Evolutionary conservation across 2,113 vertebrate genomes (phyloP), one percentile per base, ranked within the genome.

Genomic region (Carassius auratus): DNA sequence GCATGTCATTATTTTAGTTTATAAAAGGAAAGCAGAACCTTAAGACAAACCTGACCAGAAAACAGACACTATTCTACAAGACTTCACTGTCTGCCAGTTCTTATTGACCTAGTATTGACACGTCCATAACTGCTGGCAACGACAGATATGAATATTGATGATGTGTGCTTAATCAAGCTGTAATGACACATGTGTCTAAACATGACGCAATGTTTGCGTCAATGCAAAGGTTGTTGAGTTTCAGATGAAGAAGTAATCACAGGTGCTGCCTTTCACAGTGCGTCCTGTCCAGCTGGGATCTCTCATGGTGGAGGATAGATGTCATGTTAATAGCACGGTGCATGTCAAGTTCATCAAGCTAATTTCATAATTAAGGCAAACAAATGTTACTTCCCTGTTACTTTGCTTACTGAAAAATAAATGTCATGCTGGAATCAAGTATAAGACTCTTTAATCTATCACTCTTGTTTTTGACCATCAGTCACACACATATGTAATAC

Each of bases 1-100:
- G 57, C 75, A 82, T 91, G 87, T 82, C 85, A 77, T 90, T 90
- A 77, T 81, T 81, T 36, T 26, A 36, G 33, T n/a, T 82, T 82
- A 71, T 66, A 30, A 71, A 26, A 48, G 55, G 26, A 19, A 55
- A 82, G 26, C 55, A 33, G 21, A 77, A n/a, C 23, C 50, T 38
- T 30, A 17, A 33, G 8, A 69, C 59, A 76, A 36, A 59, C 45
- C 45, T 38, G n/a, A 76, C 62, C 85, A 1, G 75, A 36, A 68
- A 57, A 55, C 26, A 84, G 5, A 76, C 30, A 57, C 8, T 19
- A 3, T 78, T 62, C 26, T 8, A 83, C 57, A 62, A 26, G 19
- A 30, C 57, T 78, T 4, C 15, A 10, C 19, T 36, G 23, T 30
- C 36, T 10, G 15, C 26, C 38, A n/a, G 19, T 30, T 78, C 23